These are phyloP conservation scores for Littorina saxatilis DNA, from an alignment of 1,140 invertebrate species.

Conservation along the genomic window DNA sequence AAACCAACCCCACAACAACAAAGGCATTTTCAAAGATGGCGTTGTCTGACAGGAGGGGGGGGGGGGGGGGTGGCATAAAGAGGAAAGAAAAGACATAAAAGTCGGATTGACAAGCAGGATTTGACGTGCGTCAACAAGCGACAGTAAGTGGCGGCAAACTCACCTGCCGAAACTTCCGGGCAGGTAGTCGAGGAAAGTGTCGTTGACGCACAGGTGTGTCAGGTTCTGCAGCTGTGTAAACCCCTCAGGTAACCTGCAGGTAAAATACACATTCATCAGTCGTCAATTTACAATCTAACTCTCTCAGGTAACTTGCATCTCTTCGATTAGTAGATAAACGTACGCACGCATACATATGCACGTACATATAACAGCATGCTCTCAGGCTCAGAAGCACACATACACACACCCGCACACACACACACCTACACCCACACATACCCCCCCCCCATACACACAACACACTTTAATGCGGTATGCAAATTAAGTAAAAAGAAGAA, in stretches of 20 bases:
- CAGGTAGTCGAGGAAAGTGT: slow-evolving; percentile 74
- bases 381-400: background rate
- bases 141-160: slow-evolving; percentile 13
- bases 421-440: too few species aligned
- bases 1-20: background rate
- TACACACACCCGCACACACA: slow-evolving; percentile 12
- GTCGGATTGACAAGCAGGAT: too few species aligned
- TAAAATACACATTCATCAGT: slow-evolving; percentile 19
- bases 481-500: too few species aligned
- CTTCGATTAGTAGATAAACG: background rate
- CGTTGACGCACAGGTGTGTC: slow-evolving; percentile 73
- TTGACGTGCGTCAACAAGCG: background rate
- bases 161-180: slow-evolving; percentile 75
- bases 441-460: too few species aligned
- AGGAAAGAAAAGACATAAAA: too few species aligned
- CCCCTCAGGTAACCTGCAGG: slow-evolving; percentile 73
- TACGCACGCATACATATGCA: background rate
- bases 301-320: background rate
- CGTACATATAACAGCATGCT: background rate
- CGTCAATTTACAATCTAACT: background rate
- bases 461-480: too few species aligned
- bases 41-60: too few species aligned
- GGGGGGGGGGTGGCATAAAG: too few species aligned
- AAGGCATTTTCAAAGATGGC: background rate
- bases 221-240: slow-evolving; percentile 73